phyloP scores from a whole-genome alignment of 1,140 invertebrate species.

The Sminthurinus signatus region DNA sequence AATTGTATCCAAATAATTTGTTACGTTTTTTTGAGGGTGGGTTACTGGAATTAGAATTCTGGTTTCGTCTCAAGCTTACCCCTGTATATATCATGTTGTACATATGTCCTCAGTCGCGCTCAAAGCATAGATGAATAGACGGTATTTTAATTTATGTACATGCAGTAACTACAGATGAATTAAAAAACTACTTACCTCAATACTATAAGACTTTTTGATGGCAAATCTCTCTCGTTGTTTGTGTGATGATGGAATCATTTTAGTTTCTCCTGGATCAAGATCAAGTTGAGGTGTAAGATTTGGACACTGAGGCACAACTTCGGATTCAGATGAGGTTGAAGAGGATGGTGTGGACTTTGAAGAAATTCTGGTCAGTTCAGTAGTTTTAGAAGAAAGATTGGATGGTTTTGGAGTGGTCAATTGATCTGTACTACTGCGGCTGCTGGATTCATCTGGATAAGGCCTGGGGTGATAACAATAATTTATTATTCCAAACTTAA shows the following conservation, averaged over 20 bases:
- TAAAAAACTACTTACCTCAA: conserved; percentile 87
- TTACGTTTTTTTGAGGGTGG: no score
- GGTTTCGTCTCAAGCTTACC: no score
- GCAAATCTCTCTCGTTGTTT: conserved; percentile 89
- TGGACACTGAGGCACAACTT: neutral
- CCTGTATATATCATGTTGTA: no score
- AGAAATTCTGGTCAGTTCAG: no score
- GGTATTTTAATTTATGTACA: neutral
- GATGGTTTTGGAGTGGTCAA: conserved; percentile 2
- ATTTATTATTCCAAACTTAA: conserved; percentile 41
- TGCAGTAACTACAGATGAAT: neutral
- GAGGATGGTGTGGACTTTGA: no score
- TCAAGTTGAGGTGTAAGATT: neutral
- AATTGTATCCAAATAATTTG: no score
- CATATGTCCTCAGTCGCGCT: no score
- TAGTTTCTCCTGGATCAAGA: neutral
- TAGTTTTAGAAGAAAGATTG: neutral
- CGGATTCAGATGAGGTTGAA: neutral
- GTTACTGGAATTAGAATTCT: no score
- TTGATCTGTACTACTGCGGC: neutral
- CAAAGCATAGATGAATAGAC: no score
- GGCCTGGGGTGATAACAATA: conserved; percentile 36
- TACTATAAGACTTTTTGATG: conserved; percentile 93
- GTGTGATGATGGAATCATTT: conserved; percentile 39
- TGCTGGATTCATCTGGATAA: conserved; percentile 24